Conservation (phyloP, 2,797 vertebrate genomes). For the Poecilia picta region DNA sequence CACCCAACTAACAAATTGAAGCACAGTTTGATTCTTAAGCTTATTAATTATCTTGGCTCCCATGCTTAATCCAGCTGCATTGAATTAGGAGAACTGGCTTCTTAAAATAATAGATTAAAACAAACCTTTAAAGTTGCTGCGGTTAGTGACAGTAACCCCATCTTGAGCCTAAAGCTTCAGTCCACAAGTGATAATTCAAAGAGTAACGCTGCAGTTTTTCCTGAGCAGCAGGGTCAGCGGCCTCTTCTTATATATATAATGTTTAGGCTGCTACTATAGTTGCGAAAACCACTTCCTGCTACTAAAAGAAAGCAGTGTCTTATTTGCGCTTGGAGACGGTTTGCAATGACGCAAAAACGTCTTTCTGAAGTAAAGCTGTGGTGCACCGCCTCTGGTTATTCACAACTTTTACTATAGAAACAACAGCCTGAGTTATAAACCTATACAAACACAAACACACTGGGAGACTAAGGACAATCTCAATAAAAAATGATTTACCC, state of each 20-base stretch:
- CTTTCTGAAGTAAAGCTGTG: not conserved
- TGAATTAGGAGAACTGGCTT: not conserved
- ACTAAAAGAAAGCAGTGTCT: not conserved
- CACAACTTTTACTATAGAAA: not conserved
- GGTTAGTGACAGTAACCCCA: not conserved
- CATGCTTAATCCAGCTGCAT: not conserved
- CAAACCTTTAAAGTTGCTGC: not conserved
- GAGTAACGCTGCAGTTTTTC: not conserved
- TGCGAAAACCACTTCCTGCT: slow-evolving; percentile 3
- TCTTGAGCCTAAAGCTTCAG: not conserved
- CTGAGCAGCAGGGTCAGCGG: not conserved
- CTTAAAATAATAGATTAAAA: not conserved
- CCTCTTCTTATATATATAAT: not conserved
- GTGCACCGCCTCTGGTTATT: rapidly evolving
- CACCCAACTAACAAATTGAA: not conserved
- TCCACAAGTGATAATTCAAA: not conserved
- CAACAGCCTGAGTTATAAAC: not conserved
- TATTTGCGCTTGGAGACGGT: not conserved
- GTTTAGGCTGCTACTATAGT: not conserved
- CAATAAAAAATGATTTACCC: not conserved
- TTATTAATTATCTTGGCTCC: not conserved
- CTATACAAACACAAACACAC: not conserved
- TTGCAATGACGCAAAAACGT: not conserved
- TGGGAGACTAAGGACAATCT: not conserved
- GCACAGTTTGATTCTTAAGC: not conserved